Base-by-base conservation (phyloP, 2,797 vertebrate genomes). In the Galago senegalensis region DNA sequence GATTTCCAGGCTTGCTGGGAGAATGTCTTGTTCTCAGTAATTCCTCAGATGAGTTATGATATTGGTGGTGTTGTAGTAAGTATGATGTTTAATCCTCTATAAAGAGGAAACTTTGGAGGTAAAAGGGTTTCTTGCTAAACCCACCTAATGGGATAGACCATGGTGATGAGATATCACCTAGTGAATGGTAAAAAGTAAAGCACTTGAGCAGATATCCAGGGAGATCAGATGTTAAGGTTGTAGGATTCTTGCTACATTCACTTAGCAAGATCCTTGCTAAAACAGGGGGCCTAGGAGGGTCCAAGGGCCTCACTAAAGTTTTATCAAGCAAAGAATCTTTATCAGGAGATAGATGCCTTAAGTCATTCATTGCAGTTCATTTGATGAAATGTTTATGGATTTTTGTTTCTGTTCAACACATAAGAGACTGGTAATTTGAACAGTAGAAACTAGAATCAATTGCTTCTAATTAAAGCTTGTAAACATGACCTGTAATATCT, bases 401-500 rank as follows among this genome's bases (percentile, higher is more conserved):
- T 94, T 86, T 88, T 79, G 69, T 23, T 88, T 79, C 69, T 23
- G 20, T 79, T 88, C 16, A 85, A 43, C 34, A 89, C 2, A 3
- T 34, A 56, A 49, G 43, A 86, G 8, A 70, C 60, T 86, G n/a
- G 46, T 82, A 76, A 75, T 81, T 84, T 25, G n/a, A 83, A 89
- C 13, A 87, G 49, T 14, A 81, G 58, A 88, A 93, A 58, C 2
- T 29, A 93, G 63, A 75, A 25, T 17, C 46, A 81, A 75, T 25
- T 89, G 14, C 77, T 93, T 91, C 76, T n/a, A 79, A 89, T 25
- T 80, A 84, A 20, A 87, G 31, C 4, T 83, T 85, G n/a, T 13
- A 86, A 17, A 84, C 18, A 13, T 49, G 17, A 11, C 13, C 63
- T 5, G 0, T 40, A 31, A 25, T 43, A 43, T 61, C 3, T 67